Conservation (phyloP, 2,113 vertebrate species). For the Piaya cayana region DNA sequence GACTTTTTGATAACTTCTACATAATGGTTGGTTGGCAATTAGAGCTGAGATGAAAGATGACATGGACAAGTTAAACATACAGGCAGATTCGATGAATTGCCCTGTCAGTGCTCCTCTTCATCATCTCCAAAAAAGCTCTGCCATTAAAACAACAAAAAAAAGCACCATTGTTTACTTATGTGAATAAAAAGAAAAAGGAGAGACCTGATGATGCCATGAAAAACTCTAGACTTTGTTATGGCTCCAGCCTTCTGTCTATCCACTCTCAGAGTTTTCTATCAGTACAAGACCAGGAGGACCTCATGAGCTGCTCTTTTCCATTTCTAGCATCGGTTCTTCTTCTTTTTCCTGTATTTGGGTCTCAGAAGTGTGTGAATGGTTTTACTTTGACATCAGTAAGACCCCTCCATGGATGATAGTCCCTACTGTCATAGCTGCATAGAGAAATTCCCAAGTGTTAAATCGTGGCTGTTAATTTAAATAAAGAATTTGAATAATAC, state of each 20-base stretch:
- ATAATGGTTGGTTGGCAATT: slow-evolving; percentile 24
- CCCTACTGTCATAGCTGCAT: background rate
- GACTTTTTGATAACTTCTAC: slow-evolving; percentile 3
- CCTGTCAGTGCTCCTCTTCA: slow-evolving; percentile 22
- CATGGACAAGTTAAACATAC: slow-evolving; percentile 31
- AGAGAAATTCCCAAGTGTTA: background rate
- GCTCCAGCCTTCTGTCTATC: background rate
- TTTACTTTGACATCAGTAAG: background rate
- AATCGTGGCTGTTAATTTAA: background rate
- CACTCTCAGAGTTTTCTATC: background rate
- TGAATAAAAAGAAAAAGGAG: background rate
- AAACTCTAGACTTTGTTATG: background rate
- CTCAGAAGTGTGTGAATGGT: background rate
- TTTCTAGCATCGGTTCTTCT: background rate
- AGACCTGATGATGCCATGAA: background rate
- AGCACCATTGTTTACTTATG: background rate
- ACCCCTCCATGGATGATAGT: background rate
- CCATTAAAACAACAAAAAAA: background rate
- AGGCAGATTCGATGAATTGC: slow-evolving; percentile 49
- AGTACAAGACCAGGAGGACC: background rate
- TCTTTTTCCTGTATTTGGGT: background rate
- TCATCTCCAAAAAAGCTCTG: background rate
- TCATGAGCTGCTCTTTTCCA: background rate
- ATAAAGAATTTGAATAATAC: background rate
- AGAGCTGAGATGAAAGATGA: slow-evolving; percentile 34